phyloP scores from a whole-genome alignment of 1,140 invertebrate species.

The Galleria mellonella region DNA sequence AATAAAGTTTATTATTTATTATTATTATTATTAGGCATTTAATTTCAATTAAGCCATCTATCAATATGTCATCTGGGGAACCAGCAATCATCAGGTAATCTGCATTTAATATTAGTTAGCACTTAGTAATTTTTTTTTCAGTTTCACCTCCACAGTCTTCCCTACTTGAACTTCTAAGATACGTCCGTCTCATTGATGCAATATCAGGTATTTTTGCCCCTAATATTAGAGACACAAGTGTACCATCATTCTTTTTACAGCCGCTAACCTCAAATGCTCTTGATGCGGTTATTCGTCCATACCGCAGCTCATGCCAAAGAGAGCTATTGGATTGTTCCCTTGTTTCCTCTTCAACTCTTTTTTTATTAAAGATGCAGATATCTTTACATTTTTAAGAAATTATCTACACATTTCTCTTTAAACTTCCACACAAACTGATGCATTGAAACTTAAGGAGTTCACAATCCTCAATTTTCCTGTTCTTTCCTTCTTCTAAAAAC shows the following conservation, averaged over 20 bases:
- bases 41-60: background rate
- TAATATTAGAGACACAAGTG: background rate
- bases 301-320: conserved; percentile 27
- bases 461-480: conserved; percentile 20
- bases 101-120: background rate
- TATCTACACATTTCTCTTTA: too few species aligned
- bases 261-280: conserved; percentile 15
- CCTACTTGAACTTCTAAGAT: background rate
- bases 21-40: background rate
- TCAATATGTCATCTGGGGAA: conserved; percentile 4
- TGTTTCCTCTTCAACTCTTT: conserved; percentile 19
- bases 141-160: background rate
- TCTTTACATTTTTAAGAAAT: too few species aligned
- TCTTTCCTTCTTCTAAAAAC: conserved; percentile 17
- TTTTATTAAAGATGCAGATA: too few species aligned
- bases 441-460: conserved; percentile 16
- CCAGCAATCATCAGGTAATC: conserved; percentile 2
- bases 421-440: too few species aligned
- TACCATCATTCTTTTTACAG: background rate
- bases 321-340: conserved; percentile 15
- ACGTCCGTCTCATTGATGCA: background rate
- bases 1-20: too few species aligned
- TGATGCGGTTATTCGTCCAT: conserved; percentile 43
- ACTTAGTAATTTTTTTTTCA: conserved; percentile 1
- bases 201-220: conserved; percentile 6